These are phyloP conservation scores for Palaemon carinicauda DNA, from an alignment of 1,140 invertebrate species.

Conservation along the genomic window DNA sequence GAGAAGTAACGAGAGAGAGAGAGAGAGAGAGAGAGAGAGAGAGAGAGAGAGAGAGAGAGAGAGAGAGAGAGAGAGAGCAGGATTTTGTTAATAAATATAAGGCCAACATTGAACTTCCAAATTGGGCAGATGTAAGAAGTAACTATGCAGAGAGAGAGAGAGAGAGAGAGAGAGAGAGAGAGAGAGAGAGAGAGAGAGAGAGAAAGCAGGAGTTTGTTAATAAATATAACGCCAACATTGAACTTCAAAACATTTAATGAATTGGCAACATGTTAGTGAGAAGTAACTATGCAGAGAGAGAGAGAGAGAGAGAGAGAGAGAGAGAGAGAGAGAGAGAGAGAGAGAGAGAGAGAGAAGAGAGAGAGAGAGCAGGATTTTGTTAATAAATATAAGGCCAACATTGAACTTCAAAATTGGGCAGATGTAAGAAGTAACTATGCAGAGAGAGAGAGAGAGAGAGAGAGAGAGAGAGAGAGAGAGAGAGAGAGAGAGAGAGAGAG, in stretches of 20 bases:
- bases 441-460: neutral
- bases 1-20: neutral
- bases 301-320: neutral
- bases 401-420: no score
- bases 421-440: no score
- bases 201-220: neutral
- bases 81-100: no score
- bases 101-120: no score
- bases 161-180: constrained; percentile 1
- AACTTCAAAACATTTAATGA: no score
- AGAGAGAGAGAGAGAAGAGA: neutral
- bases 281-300: no score
- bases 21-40: neutral
- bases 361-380: neutral
- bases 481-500: neutral
- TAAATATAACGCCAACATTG: no score
- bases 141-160: neutral
- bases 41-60: neutral
- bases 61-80: neutral
- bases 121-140: no score
- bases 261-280: neutral
- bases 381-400: no score
- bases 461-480: neutral
- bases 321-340: no score
- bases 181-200: neutral